Evolutionary conservation across 2,888 invertebrate species (phyloP), one percentile per base, ranked within the genome.

Genomic region (Acrocyrtus sp.): DNA sequence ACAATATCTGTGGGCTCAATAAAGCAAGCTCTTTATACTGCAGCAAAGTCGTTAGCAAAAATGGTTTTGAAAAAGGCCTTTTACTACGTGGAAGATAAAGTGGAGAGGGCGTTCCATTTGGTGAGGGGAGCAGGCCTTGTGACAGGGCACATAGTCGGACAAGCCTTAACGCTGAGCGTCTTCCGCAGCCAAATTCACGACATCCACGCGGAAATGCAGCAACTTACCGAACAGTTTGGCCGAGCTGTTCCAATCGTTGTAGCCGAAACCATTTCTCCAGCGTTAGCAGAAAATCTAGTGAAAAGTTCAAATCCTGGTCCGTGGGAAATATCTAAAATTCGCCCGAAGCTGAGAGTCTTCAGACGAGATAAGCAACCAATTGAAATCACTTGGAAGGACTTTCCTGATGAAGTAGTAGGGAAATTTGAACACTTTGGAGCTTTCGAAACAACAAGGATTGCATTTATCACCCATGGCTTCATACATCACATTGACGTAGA

Each of bases 61-160:
- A 17, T 19, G n/a, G 27, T 68, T 15, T 12, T 53, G 15, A 29
- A 22, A 12, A 68, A 60, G 39, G 60, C 58, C 0, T 15, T 51
- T n/a, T 50, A 43, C 22, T 68, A 68, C 54, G 15, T 68, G 12
- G 68, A 68, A 19, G 57, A 57, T 3, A 68, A 68, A 51, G 65
- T 77, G 72, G 74, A 74, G 8, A 58, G 77, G n/a, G 61, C 69
- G 3, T 69, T 56, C 41, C 72, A 77, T 39, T 60, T 77, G 6
- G 74, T 70, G 15, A 53, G 77, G 0, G 77, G 77, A 5, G 72
- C 72, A 1, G 77, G 77, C 1, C 56, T 68, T 15, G 72, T 77
- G 24, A 77, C 77, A 6, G 74, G 77, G 10, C 77, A 77, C 47
- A 72, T 77, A 1, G 65, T 77, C 19, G 77, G 77, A 1, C 77